Percentiles rank a stretch among this genome's conserved stretches.
Conservation (phyloP, 2,888 invertebrate species). For the Polydrusus pterygomalis region DNA sequence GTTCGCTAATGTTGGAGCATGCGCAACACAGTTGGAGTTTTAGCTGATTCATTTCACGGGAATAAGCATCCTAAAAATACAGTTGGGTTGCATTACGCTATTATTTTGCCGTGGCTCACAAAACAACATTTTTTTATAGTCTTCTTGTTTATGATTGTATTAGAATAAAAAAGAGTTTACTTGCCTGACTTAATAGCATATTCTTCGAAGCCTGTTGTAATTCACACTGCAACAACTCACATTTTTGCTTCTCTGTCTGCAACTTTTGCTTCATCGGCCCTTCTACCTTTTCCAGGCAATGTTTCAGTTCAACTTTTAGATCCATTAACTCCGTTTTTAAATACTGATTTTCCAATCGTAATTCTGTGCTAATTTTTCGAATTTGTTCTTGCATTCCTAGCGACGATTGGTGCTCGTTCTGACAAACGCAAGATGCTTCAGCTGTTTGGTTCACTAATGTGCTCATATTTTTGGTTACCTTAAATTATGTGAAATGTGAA, state of each 20-base stretch:
- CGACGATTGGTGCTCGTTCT: background rate
- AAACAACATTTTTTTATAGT: too few species aligned
- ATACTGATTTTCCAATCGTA: constrained; percentile 65
- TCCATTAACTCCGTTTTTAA: constrained; percentile 67
- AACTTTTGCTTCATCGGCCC: constrained; percentile 66
- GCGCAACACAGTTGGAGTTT: constrained; percentile 65
- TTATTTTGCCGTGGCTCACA: too few species aligned
- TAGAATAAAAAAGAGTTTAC: background rate
- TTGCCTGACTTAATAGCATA: constrained; percentile 56
- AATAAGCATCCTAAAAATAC: constrained; percentile 58
- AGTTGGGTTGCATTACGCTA: background rate
- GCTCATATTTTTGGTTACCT: constrained; percentile 40
- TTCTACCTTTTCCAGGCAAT: constrained; percentile 67
- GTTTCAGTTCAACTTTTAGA: constrained; percentile 66
- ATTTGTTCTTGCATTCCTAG: constrained; percentile 54
- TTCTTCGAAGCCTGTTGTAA: constrained; percentile 61
- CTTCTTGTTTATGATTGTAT: too few species aligned
- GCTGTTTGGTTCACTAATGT: constrained; percentile 14
- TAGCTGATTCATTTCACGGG: constrained; percentile 64
- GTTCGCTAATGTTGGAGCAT: constrained; percentile 63
- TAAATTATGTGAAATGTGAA: background rate
- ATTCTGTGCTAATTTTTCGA: constrained; percentile 61
- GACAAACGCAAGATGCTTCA: constrained; percentile 28
- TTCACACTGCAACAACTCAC: constrained; percentile 64
- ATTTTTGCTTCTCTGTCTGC: constrained; percentile 62